Evolutionary conservation across 2,888 invertebrate species (phyloP).

Genomic region (Molanna angustata): DNA sequence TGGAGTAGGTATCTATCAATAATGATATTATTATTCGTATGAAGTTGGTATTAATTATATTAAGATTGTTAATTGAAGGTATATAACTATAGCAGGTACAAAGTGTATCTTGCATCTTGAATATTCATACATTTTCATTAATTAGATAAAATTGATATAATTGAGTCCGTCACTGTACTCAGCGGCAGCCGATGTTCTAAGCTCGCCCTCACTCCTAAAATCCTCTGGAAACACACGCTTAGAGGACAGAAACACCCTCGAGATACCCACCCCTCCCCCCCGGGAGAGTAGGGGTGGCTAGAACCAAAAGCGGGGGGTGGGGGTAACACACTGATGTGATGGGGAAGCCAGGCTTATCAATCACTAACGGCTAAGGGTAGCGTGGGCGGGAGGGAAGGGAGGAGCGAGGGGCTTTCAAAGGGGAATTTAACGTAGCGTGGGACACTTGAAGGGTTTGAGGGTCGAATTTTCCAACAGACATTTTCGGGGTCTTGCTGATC

Average conservation of each 20-base stretch:
- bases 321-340: slow-evolving; percentile 17
- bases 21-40: too few relatives aligned
- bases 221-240: slow-evolving; percentile 21
- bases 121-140: too few relatives aligned
- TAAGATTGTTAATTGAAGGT: too few relatives aligned
- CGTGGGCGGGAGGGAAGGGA: slow-evolving; percentile 5
- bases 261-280: not conserved
- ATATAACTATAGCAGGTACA: too few relatives aligned
- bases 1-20: too few relatives aligned
- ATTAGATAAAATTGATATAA: too few relatives aligned
- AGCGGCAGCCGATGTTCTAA: slow-evolving; percentile 16
- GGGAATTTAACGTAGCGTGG: slow-evolving; percentile 10
- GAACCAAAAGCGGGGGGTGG: not conserved
- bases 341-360: slow-evolving; percentile 30
- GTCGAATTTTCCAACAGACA: not conserved
- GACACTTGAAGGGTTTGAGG: not conserved
- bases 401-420: slow-evolving; percentile 11
- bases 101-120: too few relatives aligned
- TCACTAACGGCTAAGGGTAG: slow-evolving; percentile 25
- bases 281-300: not conserved
- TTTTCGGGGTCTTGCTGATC: not conserved
- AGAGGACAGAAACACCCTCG: slow-evolving; percentile 19
- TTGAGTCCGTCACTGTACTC: too few relatives aligned
- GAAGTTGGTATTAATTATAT: too few relatives aligned
- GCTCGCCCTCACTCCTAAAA: slow-evolving; percentile 15